These are phyloP conservation scores for Setophaga kirtlandii DNA, from an alignment of 2,113 vertebrate genomes.

Conservation along the genomic window DNA sequence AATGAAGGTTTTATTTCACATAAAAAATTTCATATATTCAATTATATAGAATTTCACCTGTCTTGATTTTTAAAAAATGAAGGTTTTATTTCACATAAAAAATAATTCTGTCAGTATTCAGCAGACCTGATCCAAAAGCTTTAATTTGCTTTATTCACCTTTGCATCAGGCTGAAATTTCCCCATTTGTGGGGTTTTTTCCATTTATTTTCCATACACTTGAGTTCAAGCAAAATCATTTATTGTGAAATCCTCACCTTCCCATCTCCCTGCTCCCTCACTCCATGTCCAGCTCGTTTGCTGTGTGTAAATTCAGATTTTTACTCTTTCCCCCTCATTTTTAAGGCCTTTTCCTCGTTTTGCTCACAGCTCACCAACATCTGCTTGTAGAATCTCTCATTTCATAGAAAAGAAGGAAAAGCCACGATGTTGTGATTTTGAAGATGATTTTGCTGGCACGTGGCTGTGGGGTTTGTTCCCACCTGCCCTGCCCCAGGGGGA, in stretches of 20 bases:
- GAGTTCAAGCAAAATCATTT: background rate
- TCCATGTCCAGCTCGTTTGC: background rate
- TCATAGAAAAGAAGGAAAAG: background rate
- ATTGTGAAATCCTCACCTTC: background rate
- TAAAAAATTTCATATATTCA: background rate
- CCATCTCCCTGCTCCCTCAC: background rate
- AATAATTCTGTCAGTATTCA: background rate
- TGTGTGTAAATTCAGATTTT: background rate
- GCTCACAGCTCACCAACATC: background rate
- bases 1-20: background rate
- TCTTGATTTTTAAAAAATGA: background rate
- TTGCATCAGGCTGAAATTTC: background rate
- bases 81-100: background rate
- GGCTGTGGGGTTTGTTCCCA: slow-evolving; percentile 65
- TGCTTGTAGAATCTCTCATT: background rate
- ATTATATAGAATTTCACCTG: background rate
- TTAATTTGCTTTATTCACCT: background rate
- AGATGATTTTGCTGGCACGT: background rate
- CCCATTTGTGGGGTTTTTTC: background rate
- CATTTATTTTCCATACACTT: background rate
- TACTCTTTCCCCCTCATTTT: background rate
- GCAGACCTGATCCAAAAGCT: background rate
- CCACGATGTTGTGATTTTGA: background rate
- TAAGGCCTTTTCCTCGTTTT: slow-evolving; percentile 20
- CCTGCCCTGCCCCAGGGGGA: slow-evolving; percentile 56